Evolutionary conservation across 2,797 vertebrate species (phyloP), one percentile per base, ranked within the genome.

Genomic region (Danio tinwini): DNA sequence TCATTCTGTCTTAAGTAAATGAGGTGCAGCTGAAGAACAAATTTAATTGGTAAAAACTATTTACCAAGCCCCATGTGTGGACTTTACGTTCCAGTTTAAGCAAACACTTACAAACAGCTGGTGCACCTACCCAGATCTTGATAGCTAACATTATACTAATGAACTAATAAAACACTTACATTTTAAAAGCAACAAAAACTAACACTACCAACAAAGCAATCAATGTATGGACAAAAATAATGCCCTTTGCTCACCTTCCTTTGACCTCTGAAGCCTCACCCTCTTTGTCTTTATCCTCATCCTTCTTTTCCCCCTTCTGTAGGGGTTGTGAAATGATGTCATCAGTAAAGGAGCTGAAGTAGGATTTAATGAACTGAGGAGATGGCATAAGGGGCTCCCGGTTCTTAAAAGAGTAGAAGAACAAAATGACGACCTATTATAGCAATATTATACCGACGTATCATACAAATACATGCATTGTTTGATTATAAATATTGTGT

Each of bases 221-320:
- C 0, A 53, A n/a, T 47, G 2, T n/a, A 59, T 16, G 14, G 19
- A 53, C 10, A 67, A 61, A 63, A 52, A 70, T 80, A 44, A 42
- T 39, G 8, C 9, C 12, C 6, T 53, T 2, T 68, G 37, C 13
- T 88, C 68, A 99, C 97, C 97, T 98, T 87, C 94, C 97, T 47
- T 96, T 94, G 63, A 99, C 95, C 90, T 98, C 96, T 0, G 96
- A 93, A 7, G 96, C 93, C 74, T 99, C 98, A 62, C 98, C 98
- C 87, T 99, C 98, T 56, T 99, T 98, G 91, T 99, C 98, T 87
- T 99, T 99, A 92, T 99, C 98, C 90, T 99, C 98, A 73, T 99
- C 98, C 81, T 98, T 97, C 88, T 99, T 99, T 90, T 99, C 97
- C 12, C 97, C 98, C 88, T 97, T 98, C 86, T 96, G 97, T 88